Percentiles rank a stretch among this genome's conserved stretches.
Conservation (phyloP, 2,888 invertebrate species). For the Caenorhabditis wallacei region DNA sequence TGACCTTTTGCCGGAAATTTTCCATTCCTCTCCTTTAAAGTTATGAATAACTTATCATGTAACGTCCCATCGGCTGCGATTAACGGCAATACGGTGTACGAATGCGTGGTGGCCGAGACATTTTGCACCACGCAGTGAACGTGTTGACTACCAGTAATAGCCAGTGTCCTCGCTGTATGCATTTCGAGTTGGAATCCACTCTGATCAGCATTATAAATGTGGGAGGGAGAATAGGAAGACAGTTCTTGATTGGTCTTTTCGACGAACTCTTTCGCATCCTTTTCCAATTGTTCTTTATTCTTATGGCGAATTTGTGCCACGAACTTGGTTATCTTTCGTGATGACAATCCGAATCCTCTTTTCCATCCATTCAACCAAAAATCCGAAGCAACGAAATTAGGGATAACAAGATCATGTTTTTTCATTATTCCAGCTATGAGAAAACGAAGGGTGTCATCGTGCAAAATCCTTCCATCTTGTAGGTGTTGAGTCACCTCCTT, state of each 20-base stretch:
- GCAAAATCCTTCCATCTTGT: slow-evolving; percentile 1
- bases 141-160: not conserved
- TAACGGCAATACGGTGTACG: slow-evolving; percentile 36
- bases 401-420: not conserved
- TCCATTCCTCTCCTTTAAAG: slow-evolving; percentile 37
- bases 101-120: not conserved
- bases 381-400: not conserved
- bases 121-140: not conserved
- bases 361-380: not conserved
- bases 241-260: not conserved
- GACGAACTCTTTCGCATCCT: not conserved
- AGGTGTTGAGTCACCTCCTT: not conserved
- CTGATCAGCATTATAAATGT: slow-evolving; percentile 7
- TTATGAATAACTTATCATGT: slow-evolving; percentile 26
- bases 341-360: not conserved
- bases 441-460: slow-evolving; percentile 1
- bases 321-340: slow-evolving; percentile 19
- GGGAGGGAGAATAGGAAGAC: not conserved
- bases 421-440: not conserved
- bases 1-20: slow-evolving; percentile 16
- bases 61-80: slow-evolving; percentile 41
- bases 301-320: not conserved
- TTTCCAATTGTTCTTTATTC: not conserved
- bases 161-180: not conserved
- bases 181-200: slow-evolving; percentile 9